Percentiles rank a stretch among this genome's conserved stretches.
phyloP scores from a whole-genome alignment of 2,888 invertebrate genomes.

The Eristalinus sepulchralis region DNA sequence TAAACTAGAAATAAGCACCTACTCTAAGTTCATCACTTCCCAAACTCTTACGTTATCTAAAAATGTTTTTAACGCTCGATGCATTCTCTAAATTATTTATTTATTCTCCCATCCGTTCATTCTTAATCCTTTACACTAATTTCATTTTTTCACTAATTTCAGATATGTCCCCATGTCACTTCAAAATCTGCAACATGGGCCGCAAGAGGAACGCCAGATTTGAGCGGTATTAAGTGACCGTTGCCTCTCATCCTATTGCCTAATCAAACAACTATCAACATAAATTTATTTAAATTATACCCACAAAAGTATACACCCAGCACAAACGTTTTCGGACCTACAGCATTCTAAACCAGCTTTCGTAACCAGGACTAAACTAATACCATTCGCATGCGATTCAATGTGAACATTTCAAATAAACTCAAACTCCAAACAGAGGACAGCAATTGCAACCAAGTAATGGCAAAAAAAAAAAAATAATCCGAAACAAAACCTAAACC shows the following conservation, averaged over 20 bases:
- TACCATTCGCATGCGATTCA: neutral
- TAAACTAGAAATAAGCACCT: no score
- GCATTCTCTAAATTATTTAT: no score
- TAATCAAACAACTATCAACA: constrained; percentile 14
- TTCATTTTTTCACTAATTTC: constrained; percentile 74
- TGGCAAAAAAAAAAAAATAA: neutral
- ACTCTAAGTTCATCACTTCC: no score
- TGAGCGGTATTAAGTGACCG: constrained; percentile 32
- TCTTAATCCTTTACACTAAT: neutral
- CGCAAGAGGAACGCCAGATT: constrained; percentile 82
- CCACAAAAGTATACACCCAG: neutral
- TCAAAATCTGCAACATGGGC: constrained; percentile 87
- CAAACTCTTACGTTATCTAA: no score
- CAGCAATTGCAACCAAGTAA: constrained; percentile 2
- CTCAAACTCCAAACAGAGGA: neutral
- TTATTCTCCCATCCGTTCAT: no score
- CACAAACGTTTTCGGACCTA: constrained; percentile 3
- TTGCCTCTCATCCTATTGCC: neutral
- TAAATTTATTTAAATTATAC: constrained; percentile 29
- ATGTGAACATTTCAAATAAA: constrained; percentile 14
- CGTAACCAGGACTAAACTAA: neutral
- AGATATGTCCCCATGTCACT: constrained; percentile 86
- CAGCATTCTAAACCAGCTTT: neutral
- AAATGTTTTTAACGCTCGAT: no score
- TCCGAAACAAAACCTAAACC: constrained; percentile 18